phyloP scores from a whole-genome alignment of 53 echinoderm and acorn worm species.

The Actinopyga echinites region DNA sequence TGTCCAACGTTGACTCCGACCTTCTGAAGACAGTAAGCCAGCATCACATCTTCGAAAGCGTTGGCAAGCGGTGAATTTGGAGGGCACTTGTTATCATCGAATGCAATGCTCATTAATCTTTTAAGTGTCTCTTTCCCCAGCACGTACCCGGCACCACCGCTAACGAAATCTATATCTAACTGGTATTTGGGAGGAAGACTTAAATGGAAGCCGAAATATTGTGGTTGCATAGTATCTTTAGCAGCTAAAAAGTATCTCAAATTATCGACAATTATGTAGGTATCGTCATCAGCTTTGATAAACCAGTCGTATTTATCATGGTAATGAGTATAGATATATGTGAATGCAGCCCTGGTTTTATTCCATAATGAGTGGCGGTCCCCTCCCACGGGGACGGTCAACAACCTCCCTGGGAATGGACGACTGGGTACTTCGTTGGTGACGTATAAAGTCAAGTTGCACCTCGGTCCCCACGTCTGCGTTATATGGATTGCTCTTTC shows the following conservation, averaged over 20 bases:
- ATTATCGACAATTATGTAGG: slow-evolving; percentile 81
- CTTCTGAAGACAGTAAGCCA: slow-evolving; percentile 71
- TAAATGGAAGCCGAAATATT: slow-evolving; percentile 81
- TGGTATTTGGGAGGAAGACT: slow-evolving; percentile 70
- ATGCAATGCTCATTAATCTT: slow-evolving; percentile 51
- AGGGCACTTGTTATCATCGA: slow-evolving; percentile 39
- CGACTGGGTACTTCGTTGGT: slow-evolving; percentile 49
- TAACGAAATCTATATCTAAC: slow-evolving; percentile 47
- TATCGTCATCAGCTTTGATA: slow-evolving; percentile 93
- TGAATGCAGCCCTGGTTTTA: slow-evolving; percentile 81
- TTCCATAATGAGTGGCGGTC: not conserved
- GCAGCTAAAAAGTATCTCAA: slow-evolving; percentile 75
- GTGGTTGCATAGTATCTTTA: slow-evolving; percentile 51
- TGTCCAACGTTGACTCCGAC: slow-evolving; percentile 75
- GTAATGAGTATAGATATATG: slow-evolving; percentile 73
- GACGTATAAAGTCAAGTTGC: slow-evolving; percentile 76
- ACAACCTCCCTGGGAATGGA: not conserved
- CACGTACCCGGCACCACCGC: slow-evolving; percentile 91
- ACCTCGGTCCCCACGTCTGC: slow-evolving; percentile 80
- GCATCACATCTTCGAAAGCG: slow-evolving; percentile 83
- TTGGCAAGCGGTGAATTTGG: not conserved
- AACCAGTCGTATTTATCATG: slow-evolving; percentile 90
- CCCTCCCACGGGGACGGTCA: not conserved
- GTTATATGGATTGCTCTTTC: slow-evolving; percentile 68
- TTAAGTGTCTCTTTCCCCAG: slow-evolving; percentile 64